A percentile compares a stretch with the other conserved stretches of the same genome.
These are phyloP conservation scores for Anhinga anhinga DNA, from an alignment of 2,113 vertebrate species.

Conservation along the genomic window DNA sequence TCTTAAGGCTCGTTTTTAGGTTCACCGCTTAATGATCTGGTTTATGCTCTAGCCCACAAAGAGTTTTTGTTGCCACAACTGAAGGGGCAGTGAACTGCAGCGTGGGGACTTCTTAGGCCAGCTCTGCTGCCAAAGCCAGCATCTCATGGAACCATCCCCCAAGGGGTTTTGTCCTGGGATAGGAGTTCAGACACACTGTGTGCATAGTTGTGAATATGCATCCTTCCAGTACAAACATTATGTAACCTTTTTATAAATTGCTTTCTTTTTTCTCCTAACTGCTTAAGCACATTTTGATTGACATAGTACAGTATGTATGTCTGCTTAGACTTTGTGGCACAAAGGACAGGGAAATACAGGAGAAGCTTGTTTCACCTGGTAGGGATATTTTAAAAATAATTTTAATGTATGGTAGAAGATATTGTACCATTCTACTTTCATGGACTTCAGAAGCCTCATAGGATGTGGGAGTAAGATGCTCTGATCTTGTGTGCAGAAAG, in stretches of 20 bases:
- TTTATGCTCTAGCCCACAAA: not conserved
- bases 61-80: not conserved
- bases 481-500: not conserved
- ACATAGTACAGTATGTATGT: not conserved
- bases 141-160: not conserved
- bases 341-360: not conserved
- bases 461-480: not conserved
- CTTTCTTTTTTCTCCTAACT: not conserved
- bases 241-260: not conserved
- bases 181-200: not conserved
- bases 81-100: not conserved
- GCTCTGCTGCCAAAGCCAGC: not conserved
- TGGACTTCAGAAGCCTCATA: not conserved
- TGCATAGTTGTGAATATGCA: not conserved
- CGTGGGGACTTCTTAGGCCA: not conserved
- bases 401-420: not conserved
- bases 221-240: not conserved
- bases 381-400: not conserved
- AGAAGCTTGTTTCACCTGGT: not conserved
- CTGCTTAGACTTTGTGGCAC: not conserved
- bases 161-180: not conserved
- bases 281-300: not conserved
- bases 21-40: not conserved
- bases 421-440: not conserved
- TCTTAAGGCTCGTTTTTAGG: not conserved